Evolutionary conservation across 2,113 vertebrate genomes (phyloP).

Genomic region (Ageneiosus marmoratus): DNA sequence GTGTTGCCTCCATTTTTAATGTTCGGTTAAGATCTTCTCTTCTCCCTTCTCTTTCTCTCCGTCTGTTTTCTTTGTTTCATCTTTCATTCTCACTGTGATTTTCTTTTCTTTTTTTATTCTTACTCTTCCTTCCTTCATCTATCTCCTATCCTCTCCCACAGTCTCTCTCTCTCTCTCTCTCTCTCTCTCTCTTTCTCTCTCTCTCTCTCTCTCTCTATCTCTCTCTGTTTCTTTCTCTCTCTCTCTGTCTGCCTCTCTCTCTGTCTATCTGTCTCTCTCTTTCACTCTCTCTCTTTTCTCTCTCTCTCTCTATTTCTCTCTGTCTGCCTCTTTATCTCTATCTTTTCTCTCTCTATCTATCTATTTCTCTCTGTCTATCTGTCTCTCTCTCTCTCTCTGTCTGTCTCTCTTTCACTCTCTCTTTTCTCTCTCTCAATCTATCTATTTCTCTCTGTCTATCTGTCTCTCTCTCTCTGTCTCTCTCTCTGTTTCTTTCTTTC

Average conservation of each 20-base stretch:
- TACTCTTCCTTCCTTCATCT: neutral
- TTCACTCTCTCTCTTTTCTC: conserved; percentile 38
- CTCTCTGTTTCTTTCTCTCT: neutral
- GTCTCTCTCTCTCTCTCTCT: conserved; percentile 20
- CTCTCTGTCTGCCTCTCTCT: neutral
- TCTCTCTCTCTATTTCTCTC: conserved; percentile 27
- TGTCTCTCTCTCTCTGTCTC: neutral
- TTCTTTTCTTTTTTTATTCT: neutral
- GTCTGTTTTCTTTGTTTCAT: neutral
- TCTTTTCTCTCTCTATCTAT: neutral
- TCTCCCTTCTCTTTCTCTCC: conserved; percentile 24
- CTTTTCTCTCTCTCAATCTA: too few relatives aligned
- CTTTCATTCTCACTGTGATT: neutral
- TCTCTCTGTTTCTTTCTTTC: conserved; percentile 17
- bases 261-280: neutral
- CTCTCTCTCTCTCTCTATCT: neutral
- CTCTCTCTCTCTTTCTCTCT: conserved; percentile 34
- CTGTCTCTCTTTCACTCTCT: neutral
- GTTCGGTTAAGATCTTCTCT: too few relatives aligned
- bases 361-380: neutral
- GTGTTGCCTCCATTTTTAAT: too few relatives aligned
- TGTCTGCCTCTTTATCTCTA: conserved; percentile 47
- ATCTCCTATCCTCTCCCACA: neutral
- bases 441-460: neutral
- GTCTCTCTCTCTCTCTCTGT: neutral